Evolutionary conservation across 1,140 invertebrate species (phyloP).

Genomic region (Trinorchestia longiramus): DNA sequence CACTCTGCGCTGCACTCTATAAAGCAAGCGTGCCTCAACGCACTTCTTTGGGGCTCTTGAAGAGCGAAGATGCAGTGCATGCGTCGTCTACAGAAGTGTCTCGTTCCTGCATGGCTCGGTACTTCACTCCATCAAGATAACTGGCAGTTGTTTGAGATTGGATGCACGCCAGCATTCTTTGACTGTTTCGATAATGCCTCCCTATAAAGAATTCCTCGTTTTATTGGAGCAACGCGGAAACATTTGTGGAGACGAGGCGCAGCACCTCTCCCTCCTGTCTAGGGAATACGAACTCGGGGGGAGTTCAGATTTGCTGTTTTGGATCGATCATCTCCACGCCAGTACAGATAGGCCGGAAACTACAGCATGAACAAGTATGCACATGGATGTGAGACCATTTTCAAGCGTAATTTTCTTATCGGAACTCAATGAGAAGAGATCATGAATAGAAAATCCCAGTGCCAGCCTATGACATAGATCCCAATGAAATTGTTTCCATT

Average conservation of each 20-base stretch:
- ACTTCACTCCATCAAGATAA: slow-evolving; percentile 38
- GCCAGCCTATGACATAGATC: no score
- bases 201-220: background rate
- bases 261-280: background rate
- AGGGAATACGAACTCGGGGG: background rate
- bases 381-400: no score
- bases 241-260: background rate
- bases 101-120: background rate
- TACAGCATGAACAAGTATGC: no score
- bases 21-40: background rate
- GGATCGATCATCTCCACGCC: background rate
- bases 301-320: background rate
- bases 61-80: background rate
- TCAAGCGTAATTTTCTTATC: no score
- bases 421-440: no score
- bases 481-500: no score
- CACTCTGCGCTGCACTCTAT: background rate
- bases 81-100: background rate
- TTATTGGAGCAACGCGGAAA: background rate
- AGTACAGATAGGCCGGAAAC: no score
- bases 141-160: slow-evolving; percentile 23
- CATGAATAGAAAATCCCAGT: no score
- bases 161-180: background rate
- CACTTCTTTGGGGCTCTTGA: background rate
- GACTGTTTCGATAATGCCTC: background rate